Evolutionary conservation across 2,113 vertebrate genomes (phyloP).

Genomic region (Beaufortia kweichowensis): DNA sequence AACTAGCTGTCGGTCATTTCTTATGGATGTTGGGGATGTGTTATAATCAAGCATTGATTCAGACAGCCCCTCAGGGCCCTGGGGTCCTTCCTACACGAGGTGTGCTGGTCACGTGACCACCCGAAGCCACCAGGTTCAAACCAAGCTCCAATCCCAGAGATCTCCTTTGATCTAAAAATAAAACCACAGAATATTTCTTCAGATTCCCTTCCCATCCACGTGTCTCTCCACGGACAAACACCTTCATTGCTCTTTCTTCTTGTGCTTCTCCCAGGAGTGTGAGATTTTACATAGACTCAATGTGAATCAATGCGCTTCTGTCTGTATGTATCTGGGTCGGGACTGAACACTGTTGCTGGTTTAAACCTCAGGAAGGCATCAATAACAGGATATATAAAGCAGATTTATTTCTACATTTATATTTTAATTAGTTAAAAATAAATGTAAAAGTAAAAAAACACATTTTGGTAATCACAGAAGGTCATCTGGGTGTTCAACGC

Average conservation of each 20-base stretch:
- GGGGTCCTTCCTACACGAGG: conserved; percentile 30
- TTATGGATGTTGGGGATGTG: conserved; percentile 56
- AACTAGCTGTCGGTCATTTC: conserved; percentile 52
- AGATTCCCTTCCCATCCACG: conserved; percentile 11
- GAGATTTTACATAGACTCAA: too few relatives aligned
- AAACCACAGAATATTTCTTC: conserved; percentile 15
- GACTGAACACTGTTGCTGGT: conserved; percentile 5
- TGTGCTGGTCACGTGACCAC: conserved; percentile 37
- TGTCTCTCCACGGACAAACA: conserved; percentile 46
- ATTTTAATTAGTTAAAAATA: too few relatives aligned
- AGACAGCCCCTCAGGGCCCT: conserved; percentile 26
- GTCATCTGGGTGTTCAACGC: too few relatives aligned
- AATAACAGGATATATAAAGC: too few relatives aligned
- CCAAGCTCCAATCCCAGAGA: conserved; percentile 16
- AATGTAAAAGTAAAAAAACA: too few relatives aligned
- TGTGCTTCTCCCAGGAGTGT: background rate
- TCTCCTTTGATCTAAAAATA: conserved; percentile 60
- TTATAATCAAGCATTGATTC: conserved; percentile 58
- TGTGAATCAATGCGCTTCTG: conserved; percentile 25
- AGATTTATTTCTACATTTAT: too few relatives aligned
- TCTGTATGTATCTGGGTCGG: conserved; percentile 40
- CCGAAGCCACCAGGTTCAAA: conserved; percentile 19
- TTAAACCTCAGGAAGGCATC: background rate
- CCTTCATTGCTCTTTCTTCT: conserved; percentile 14
- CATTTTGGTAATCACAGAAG: too few relatives aligned